These are phyloP conservation scores for Bryconaethiops microstoma DNA, from an alignment of 2,797 vertebrate genomes.

Conservation along the genomic window DNA sequence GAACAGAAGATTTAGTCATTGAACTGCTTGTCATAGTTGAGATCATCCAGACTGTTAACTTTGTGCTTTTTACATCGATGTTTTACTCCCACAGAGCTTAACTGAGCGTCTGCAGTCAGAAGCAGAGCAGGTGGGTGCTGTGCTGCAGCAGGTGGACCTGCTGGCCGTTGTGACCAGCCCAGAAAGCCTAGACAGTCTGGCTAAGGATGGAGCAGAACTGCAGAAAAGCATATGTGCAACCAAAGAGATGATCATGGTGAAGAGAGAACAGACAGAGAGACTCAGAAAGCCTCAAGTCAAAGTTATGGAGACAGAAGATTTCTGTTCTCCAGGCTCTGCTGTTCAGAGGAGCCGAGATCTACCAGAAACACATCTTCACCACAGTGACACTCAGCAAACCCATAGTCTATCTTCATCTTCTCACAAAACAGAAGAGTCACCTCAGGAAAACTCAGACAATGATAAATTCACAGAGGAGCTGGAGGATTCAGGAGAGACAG, in stretches of 20 bases:
- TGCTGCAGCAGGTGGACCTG: conserved; percentile 79
- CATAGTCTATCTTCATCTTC: conserved; percentile 9
- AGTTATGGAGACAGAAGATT: not conserved
- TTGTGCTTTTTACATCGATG: too few species aligned
- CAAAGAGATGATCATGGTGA: conserved; percentile 80
- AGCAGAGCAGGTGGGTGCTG: conserved; percentile 74
- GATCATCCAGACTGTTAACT: not conserved
- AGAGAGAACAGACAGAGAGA: conserved; percentile 69
- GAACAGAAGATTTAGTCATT: not conserved
- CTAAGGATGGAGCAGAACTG: conserved; percentile 64
- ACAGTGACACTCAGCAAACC: not conserved
- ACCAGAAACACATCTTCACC: not conserved
- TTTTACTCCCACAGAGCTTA: conserved; percentile 71
- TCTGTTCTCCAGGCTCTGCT: not conserved
- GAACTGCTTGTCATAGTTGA: not conserved
- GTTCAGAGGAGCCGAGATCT: not conserved
- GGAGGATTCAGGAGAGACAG: conserved; percentile 66
- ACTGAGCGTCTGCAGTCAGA: conserved; percentile 80
- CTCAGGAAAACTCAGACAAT: conserved; percentile 3
- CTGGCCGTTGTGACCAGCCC: conserved; percentile 66
- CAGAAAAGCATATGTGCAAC: conserved; percentile 71
- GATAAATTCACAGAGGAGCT: conserved; percentile 36
- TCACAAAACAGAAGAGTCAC: conserved; percentile 23
- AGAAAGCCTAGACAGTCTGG: conserved; percentile 75
- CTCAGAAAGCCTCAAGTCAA: conserved; percentile 5